phyloP scores from a whole-genome alignment of 53 echinoderm and acorn worm species.

The Actinopyga echinites region DNA sequence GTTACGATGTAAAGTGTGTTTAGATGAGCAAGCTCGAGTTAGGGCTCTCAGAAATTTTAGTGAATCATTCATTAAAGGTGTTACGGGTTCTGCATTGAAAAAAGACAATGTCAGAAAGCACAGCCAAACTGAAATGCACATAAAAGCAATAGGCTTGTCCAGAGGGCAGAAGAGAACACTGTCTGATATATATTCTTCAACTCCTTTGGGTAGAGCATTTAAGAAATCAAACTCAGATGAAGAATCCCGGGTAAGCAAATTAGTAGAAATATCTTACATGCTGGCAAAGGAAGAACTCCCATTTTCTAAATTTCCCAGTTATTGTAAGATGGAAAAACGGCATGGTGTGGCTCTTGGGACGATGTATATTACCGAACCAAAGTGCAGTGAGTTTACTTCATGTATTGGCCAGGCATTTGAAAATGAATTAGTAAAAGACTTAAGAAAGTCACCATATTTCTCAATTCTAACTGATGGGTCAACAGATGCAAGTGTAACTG shows the following conservation, averaged over 20 bases:
- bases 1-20: neutral
- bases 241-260: neutral
- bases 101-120: conserved; percentile 46
- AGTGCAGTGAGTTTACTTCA: conserved; percentile 39
- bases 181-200: conserved; percentile 35
- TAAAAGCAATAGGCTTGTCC: conserved; percentile 31
- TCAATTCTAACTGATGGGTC: conserved; percentile 48
- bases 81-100: conserved; percentile 29
- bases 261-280: conserved; percentile 11
- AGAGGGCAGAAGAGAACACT: conserved; percentile 23
- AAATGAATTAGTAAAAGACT: conserved; percentile 18
- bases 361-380: conserved; percentile 29
- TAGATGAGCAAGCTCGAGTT: neutral
- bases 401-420: conserved; percentile 38
- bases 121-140: conserved; percentile 43
- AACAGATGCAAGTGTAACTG: conserved; percentile 52
- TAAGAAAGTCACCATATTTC: conserved; percentile 25
- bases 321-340: conserved; percentile 40
- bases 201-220: conserved; percentile 28
- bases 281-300: conserved; percentile 43
- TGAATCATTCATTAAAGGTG: conserved; percentile 26
- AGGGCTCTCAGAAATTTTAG: conserved; percentile 13
- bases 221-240: conserved; percentile 14
- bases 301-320: conserved; percentile 47
- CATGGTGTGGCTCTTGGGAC: conserved; percentile 45